Evolutionary conservation across 2,797 vertebrate species (phyloP).

Genomic region (Bucorvus abyssinicus): DNA sequence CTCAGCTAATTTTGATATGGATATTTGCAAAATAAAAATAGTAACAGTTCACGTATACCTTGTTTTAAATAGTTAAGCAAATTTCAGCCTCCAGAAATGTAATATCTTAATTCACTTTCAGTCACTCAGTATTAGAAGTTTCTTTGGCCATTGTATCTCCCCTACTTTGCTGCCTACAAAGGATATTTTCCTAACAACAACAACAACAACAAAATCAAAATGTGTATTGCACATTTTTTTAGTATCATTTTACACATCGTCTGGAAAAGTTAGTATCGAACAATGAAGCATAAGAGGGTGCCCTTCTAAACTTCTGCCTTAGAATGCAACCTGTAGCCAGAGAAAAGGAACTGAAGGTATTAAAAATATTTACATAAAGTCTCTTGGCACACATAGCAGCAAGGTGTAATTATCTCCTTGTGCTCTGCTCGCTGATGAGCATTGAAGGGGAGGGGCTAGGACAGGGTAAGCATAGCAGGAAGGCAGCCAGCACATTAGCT

Average conservation of each 20-base stretch:
- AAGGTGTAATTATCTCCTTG: conserved; percentile 5
- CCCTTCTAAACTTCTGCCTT: neutral
- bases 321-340: neutral
- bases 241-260: neutral
- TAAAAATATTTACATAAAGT: conserved; percentile 28
- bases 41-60: neutral
- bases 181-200: neutral
- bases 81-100: neutral
- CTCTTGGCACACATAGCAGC: neutral
- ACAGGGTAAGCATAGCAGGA: conserved; percentile 1
- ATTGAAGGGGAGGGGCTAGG: conserved; percentile 42
- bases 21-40: neutral
- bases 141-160: neutral
- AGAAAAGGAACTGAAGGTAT: neutral
- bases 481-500: conserved; percentile 37
- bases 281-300: neutral
- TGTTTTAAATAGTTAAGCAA: neutral
- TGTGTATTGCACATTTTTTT: neutral
- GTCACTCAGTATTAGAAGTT: neutral
- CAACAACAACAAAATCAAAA: neutral
- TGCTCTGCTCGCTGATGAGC: conserved; percentile 23
- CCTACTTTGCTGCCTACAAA: neutral
- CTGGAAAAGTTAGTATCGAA: neutral
- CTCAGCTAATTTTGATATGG: neutral
- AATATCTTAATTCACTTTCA: neutral